These are phyloP conservation scores for Oikopleura albicans DNA, from an alignment of 23 tunicate genomes.

Conservation along the genomic window DNA sequence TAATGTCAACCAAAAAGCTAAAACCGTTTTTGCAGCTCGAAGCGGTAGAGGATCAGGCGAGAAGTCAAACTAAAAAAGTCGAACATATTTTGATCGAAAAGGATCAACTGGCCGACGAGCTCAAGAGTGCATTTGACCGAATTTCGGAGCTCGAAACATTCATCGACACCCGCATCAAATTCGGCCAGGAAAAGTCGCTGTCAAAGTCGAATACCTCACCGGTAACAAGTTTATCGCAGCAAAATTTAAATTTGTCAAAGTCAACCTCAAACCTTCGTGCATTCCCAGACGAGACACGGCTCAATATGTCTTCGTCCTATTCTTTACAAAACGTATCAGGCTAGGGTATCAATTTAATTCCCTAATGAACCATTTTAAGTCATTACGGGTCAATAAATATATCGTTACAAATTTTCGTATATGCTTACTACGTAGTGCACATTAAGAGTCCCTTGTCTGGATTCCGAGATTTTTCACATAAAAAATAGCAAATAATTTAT, in stretches of 20 bases:
- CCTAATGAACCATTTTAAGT: too few relatives aligned
- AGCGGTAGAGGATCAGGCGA: not conserved
- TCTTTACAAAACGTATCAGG: not conserved
- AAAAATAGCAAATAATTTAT: too few relatives aligned
- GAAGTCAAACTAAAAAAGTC: not conserved
- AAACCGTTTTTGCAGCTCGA: not conserved
- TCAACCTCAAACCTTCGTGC: not conserved
- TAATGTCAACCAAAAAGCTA: too few relatives aligned
- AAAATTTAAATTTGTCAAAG: not conserved
- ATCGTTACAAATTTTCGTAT: too few relatives aligned
- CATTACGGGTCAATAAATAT: too few relatives aligned
- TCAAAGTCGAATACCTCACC: not conserved
- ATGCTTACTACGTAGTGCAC: too few relatives aligned
- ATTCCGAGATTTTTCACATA: too few relatives aligned
- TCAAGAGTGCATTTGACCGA: not conserved
- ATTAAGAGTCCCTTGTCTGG: too few relatives aligned
- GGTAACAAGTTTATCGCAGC: not conserved
- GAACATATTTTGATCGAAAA: not conserved
- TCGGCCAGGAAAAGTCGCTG: not conserved
- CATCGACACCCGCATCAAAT: constrained; percentile 1
- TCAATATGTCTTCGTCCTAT: not conserved
- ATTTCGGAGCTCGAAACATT: constrained; percentile 8
- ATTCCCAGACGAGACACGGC: not conserved
- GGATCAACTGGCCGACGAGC: not conserved
- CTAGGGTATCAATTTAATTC: too few relatives aligned